Evolutionary conservation across 2,113 vertebrate species (phyloP).

Genomic region (Tenrec ecaudatus): DNA sequence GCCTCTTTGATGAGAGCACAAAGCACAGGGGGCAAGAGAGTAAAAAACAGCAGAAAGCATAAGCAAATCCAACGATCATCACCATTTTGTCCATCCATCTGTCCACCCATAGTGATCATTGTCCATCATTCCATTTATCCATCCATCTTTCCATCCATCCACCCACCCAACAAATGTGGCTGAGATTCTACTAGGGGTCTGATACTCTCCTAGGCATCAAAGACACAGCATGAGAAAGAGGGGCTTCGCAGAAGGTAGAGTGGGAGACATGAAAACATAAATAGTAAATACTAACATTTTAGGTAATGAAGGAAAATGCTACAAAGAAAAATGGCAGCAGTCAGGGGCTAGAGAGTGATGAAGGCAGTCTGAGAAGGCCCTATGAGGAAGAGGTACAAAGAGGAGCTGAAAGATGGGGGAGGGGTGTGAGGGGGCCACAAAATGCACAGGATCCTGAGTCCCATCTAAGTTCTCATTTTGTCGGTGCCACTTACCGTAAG

Average conservation of each 20-base stretch:
- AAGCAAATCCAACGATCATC: neutral
- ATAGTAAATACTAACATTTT: neutral
- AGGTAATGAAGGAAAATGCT: neutral
- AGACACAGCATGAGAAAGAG: neutral
- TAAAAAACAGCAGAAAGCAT: neutral
- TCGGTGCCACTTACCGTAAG: fast-evolving
- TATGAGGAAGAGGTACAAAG: neutral
- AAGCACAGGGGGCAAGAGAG: neutral
- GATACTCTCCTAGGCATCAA: neutral
- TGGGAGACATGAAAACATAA: neutral
- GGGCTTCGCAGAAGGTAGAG: conserved; percentile 1
- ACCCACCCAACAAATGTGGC: neutral
- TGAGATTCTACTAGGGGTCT: neutral
- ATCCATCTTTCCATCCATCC: neutral
- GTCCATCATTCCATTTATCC: neutral
- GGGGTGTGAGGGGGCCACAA: neutral
- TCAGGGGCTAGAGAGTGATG: neutral
- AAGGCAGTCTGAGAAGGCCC: neutral
- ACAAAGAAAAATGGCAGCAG: neutral
- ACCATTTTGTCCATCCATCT: neutral
- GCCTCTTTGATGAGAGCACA: neutral
- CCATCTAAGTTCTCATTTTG: neutral
- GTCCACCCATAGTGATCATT: neutral
- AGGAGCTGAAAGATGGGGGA: too few species aligned
- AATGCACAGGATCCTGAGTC: fast-evolving